Conservation (phyloP, 2,113 vertebrate species). For the Toxotes jaculatrix region DNA sequence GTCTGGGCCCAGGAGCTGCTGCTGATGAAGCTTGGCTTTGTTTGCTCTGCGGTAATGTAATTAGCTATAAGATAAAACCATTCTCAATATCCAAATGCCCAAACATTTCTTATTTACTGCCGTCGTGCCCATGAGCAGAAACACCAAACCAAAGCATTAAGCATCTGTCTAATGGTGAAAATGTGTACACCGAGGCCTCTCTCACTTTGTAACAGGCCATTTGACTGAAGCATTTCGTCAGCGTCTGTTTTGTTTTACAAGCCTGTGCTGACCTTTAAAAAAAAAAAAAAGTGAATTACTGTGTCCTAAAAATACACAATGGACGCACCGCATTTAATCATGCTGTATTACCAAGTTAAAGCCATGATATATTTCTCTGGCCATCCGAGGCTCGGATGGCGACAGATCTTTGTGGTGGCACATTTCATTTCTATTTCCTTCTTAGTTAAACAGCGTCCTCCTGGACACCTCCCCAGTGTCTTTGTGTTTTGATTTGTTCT, state of each 20-base stretch:
- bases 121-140: constrained; percentile 8
- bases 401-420: constrained; percentile 46
- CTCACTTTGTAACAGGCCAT: constrained; percentile 3
- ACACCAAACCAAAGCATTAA: constrained; percentile 30
- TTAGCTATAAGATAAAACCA: constrained; percentile 44
- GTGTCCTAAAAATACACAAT: constrained; percentile 39
- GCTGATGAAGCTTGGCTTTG: constrained; percentile 57
- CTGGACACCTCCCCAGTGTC: constrained; percentile 11
- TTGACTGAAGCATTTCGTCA: constrained; percentile 19
- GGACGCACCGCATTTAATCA: constrained; percentile 37
- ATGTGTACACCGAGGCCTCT: constrained; percentile 1
- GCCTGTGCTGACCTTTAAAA: constrained; percentile 48
- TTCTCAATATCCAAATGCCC: constrained; percentile 35
- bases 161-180: constrained; percentile 29
- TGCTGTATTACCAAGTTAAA: constrained; percentile 28
- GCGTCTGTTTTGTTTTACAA: not conserved
- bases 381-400: constrained; percentile 54
- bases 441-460: constrained; percentile 1
- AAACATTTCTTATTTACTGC: constrained; percentile 53
- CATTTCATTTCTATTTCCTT: constrained; percentile 51
- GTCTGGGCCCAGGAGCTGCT: constrained; percentile 30
- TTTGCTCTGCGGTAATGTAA: constrained; percentile 57
- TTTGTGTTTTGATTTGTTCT: constrained; percentile 42
- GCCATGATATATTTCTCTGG: constrained; percentile 44
- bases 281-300: constrained; percentile 23